Conservation (phyloP, 1,140 invertebrate genomes). For the Acyrthosiphon pisum region DNA sequence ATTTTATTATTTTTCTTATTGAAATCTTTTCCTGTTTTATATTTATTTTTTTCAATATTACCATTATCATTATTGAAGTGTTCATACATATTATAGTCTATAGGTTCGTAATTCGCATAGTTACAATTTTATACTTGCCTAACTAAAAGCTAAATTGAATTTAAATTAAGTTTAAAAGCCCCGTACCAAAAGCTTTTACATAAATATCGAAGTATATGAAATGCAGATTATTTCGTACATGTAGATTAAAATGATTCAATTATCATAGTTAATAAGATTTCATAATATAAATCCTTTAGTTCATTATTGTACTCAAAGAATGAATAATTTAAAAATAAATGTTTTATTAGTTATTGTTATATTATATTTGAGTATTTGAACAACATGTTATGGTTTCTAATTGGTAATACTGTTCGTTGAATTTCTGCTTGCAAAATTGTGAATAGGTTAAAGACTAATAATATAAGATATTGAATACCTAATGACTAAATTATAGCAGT, state of each 20-base stretch:
- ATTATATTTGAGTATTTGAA: neutral
- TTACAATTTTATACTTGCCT: neutral
- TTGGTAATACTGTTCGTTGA: neutral
- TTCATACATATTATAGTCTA: neutral
- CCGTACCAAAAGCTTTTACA: neutral
- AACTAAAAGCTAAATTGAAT: neutral
- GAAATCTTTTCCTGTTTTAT: neutral
- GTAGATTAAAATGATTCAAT: neutral
- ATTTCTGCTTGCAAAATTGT: neutral
- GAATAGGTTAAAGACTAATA: neutral
- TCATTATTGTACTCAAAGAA: neutral
- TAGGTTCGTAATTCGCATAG: neutral
- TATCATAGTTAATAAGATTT: neutral
- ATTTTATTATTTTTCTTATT: neutral
- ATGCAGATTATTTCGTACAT: neutral
- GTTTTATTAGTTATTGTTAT: neutral
- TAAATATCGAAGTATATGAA: neutral
- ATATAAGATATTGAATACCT: neutral
- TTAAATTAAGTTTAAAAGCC: conserved; percentile 18
- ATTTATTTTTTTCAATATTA: neutral
- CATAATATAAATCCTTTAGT: neutral
- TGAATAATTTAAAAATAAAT: neutral
- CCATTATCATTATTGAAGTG: neutral
- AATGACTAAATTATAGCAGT: neutral
- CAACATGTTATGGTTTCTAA: neutral